phyloP scores from a whole-genome alignment of 2,888 invertebrate genomes.

The Thymelicus acteon region DNA sequence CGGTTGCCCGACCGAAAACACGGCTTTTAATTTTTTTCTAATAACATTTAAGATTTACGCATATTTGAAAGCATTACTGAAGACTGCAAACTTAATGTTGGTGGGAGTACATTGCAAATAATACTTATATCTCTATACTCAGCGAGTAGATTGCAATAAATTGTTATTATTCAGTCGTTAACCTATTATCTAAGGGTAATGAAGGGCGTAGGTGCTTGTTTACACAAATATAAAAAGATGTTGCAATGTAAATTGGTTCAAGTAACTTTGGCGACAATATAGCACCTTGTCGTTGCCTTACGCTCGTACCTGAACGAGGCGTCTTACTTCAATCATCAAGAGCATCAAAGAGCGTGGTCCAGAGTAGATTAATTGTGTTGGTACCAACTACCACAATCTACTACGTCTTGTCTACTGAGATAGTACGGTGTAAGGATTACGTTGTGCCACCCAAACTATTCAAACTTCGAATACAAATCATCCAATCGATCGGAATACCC shows the following conservation, averaged over 20 bases:
- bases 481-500: background rate
- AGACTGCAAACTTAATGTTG: constrained; percentile 1
- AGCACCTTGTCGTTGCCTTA: too few species aligned
- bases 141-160: background rate
- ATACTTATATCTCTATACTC: background rate
- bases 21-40: background rate
- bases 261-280: too few species aligned
- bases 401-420: too few species aligned
- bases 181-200: background rate
- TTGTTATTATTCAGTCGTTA: background rate
- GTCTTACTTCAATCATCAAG: too few species aligned
- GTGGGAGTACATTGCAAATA: background rate
- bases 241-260: too few species aligned
- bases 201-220: background rate
- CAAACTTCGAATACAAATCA: background rate
- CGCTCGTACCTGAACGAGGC: too few species aligned
- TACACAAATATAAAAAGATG: too few species aligned
- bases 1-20: constrained; percentile 3
- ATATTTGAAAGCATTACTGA: background rate
- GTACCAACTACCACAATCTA: too few species aligned
- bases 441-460: background rate
- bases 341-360: too few species aligned
- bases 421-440: background rate
- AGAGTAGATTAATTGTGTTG: too few species aligned
- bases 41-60: background rate